Evolutionary conservation across 2,113 vertebrate species (phyloP).

Genomic region (Vulpes vulpes): DNA sequence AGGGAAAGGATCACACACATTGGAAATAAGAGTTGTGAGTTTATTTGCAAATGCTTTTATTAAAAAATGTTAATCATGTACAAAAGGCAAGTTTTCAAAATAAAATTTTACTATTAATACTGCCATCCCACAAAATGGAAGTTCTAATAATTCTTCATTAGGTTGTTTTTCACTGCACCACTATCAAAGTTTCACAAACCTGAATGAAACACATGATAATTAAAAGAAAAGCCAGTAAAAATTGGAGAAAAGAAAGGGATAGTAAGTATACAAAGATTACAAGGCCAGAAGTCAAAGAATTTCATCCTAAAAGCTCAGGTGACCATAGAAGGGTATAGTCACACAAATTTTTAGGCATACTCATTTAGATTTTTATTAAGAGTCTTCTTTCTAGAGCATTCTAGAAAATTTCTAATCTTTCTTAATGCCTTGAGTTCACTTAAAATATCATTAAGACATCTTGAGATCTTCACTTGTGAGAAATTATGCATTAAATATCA

Average conservation of each 20-base stretch:
- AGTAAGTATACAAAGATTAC: not conserved
- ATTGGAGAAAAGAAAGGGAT: not conserved
- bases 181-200: conserved; percentile 13
- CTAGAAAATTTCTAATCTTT: not conserved
- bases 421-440: not conserved
- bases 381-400: not conserved
- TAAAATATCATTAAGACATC: not conserved
- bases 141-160: not conserved
- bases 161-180: not conserved
- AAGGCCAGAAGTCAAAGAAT: not conserved
- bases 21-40: not conserved
- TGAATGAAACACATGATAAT: not conserved
- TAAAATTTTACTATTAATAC: conserved; percentile 37
- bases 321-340: not conserved
- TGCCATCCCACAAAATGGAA: not conserved
- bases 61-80: not conserved
- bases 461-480: not conserved
- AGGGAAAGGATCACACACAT: not conserved
- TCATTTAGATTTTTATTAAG: not conserved
- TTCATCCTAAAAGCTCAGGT: not conserved
- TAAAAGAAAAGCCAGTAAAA: not conserved
- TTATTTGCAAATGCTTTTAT: conserved; percentile 32
- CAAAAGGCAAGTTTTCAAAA: conserved; percentile 10
- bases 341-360: not conserved
- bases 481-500: not conserved